Base-by-base conservation (phyloP, 2,888 invertebrate genomes). In the Drosophila meridiana region DNA sequence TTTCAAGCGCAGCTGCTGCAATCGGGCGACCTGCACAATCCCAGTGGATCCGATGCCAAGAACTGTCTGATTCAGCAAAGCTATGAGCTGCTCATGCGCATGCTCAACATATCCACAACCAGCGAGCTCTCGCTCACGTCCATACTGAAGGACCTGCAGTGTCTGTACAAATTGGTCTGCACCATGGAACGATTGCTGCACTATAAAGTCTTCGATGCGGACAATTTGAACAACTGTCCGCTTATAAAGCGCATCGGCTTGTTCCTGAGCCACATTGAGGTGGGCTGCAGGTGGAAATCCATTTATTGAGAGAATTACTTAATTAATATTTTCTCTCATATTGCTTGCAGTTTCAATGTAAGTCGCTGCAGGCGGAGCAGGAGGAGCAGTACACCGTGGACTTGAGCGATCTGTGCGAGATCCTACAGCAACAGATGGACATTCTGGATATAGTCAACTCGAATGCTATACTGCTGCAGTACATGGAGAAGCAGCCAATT, bases 251-350 rank as follows among this genome's bases (percentile, higher is more conserved):
- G 93, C 47, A 89, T 93, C 42, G 92, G 91, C 6, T 78, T 92
- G 11, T 92, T 92, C 65, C 80, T 92, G 0, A 92, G 91, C 48
- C 91, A 91, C 65, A 78, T 92, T 8, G 92, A 92, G 87, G 92
- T 91, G 50, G n/a, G 32, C 32, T 2, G 2, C 2, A 1, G 4
- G 11, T 5, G 13, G 9, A n/a, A 50, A 32, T n/a, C n/a, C 6
- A 13, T 36, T 56, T 13, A 42, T 28, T 43, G 0, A 36, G 20
- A 32, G n/a, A 38, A 38, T 20, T 4, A 48, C 6, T 11, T 52
- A n/a, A 36, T 8, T 45, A 2, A 26, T 14, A 11, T 0, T 28
- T 5, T 26, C 32, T 26, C 4, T 40, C 38, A n/a, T 42, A n/a
- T 52, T 14, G n/a, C 26, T 48, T 13, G 38, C 38, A 92, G 92